phyloP scores from a whole-genome alignment of 2,888 invertebrate genomes.

The Caenorhabditis drosophilae region DNA sequence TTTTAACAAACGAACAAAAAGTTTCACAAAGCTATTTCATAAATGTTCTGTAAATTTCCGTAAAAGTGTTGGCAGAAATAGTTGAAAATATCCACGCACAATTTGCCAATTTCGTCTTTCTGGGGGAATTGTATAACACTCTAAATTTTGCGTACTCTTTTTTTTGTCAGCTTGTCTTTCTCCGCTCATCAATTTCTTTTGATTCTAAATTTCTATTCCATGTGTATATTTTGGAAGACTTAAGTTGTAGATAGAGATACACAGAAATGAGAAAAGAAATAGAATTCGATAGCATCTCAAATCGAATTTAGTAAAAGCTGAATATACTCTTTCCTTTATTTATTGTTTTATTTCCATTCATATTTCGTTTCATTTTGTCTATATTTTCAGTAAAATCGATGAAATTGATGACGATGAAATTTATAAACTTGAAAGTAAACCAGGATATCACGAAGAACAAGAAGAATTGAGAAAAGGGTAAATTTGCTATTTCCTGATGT shows the following conservation, averaged over 20 bases:
- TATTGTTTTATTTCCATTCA: slow-evolving; percentile 4
- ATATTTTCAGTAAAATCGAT: slow-evolving; percentile 45
- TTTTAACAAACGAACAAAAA: no score
- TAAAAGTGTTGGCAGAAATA: not conserved
- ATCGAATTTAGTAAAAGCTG: slow-evolving; percentile 1
- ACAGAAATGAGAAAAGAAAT: no score
- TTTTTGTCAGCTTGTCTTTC: no score
- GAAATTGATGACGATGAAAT: slow-evolving; percentile 58
- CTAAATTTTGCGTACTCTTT: no score
- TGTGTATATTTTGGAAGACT: no score
- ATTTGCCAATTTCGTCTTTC: no score
- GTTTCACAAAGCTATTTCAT: no score
- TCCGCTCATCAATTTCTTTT: no score
- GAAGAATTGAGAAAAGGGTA: slow-evolving; percentile 71
- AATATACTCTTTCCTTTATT: slow-evolving; percentile 4
- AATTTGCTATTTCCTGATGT: no score
- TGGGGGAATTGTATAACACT: no score
- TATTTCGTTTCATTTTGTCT: not conserved
- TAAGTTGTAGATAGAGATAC: no score
- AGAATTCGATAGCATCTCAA: slow-evolving; percentile 31
- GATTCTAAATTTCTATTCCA: no score
- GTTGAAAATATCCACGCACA: not conserved
- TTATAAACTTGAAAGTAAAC: slow-evolving; percentile 22
- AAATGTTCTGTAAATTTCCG: not conserved
- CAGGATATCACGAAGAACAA: slow-evolving; percentile 72